phyloP scores from a whole-genome alignment of 1,140 invertebrate species.

The Anastrepha ludens region DNA sequence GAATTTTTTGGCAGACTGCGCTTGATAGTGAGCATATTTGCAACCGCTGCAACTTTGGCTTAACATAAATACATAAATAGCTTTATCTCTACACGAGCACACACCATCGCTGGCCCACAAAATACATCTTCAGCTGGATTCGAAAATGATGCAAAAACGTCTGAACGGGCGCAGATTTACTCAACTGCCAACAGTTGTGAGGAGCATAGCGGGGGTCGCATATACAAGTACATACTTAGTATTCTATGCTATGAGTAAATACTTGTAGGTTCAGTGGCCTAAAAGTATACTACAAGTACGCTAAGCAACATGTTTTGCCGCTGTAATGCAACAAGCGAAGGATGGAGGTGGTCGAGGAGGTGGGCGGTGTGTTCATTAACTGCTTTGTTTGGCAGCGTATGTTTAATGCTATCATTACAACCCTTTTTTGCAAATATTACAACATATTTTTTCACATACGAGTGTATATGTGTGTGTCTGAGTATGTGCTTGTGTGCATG shows the following conservation, averaged over 20 bases:
- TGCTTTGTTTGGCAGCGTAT: slow-evolving; percentile 20
- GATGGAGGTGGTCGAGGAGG: not conserved
- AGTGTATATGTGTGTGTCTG: not conserved
- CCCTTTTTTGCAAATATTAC: slow-evolving; percentile 21
- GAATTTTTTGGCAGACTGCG: not conserved
- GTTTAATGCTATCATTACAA: slow-evolving; percentile 42
- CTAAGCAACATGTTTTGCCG: slow-evolving; percentile 2
- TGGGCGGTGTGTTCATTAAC: slow-evolving; percentile 33
- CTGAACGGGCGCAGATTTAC: not conserved
- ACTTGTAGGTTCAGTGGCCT: slow-evolving; percentile 25
- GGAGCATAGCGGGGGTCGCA: not conserved
- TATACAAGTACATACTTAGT: not conserved
- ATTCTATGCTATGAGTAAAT: slow-evolving; percentile 13
- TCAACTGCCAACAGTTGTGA: not conserved
- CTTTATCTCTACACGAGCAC: not conserved
- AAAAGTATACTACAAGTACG: slow-evolving; percentile 32
- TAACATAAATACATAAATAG: slow-evolving; percentile 31
- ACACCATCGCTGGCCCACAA: not conserved
- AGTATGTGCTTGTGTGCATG: not conserved
- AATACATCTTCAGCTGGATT: slow-evolving; percentile 15
- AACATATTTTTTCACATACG: not conserved
- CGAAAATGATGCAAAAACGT: not conserved
- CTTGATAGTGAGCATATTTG: not conserved
- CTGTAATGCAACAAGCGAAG: not conserved
- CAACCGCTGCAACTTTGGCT: not conserved